Evolutionary conservation across 2,888 invertebrate species (phyloP).

Genomic region (Meiosimyza decipiens): DNA sequence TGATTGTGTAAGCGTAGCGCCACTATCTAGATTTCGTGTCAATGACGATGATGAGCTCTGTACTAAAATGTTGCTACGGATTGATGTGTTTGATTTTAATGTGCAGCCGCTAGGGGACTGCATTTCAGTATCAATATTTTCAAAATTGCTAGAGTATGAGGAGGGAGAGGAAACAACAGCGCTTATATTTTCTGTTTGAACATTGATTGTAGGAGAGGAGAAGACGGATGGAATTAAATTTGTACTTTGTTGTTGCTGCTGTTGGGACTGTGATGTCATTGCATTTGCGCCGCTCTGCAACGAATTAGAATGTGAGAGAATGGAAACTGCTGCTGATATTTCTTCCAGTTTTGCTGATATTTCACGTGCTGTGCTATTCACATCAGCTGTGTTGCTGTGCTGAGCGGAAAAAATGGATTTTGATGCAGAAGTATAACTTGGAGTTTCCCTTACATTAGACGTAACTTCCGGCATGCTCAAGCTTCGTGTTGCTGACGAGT

Average conservation of each 20-base stretch:
- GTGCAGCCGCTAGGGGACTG: conserved; percentile 42
- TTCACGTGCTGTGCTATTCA: conserved; percentile 36
- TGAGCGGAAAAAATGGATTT: conserved; percentile 37
- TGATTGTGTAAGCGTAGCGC: conserved; percentile 23
- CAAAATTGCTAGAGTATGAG: conserved; percentile 44
- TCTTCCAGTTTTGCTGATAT: conserved; percentile 45
- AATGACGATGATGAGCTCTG: conserved; percentile 10
- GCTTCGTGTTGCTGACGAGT: too few relatives aligned
- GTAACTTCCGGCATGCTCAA: too few relatives aligned
- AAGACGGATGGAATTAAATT: not conserved
- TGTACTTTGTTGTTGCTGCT: conserved; percentile 24
- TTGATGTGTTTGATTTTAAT: conserved; percentile 19
- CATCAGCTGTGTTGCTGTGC: conserved; percentile 30
- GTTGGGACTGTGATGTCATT: not conserved
- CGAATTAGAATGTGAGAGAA: conserved; percentile 41
- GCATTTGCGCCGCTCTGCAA: not conserved
- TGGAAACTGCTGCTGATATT: conserved; percentile 41
- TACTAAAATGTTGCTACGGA: conserved; percentile 29
- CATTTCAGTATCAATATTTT: conserved; percentile 43
- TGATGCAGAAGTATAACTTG: conserved; percentile 7
- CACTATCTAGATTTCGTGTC: conserved; percentile 9
- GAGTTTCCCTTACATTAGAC: not conserved
- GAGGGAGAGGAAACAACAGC: not conserved
- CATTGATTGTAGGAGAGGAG: not conserved
- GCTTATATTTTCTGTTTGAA: not conserved